Evolutionary conservation across 2,797 vertebrate species (phyloP).

Genomic region (Xenentodon cancila): DNA sequence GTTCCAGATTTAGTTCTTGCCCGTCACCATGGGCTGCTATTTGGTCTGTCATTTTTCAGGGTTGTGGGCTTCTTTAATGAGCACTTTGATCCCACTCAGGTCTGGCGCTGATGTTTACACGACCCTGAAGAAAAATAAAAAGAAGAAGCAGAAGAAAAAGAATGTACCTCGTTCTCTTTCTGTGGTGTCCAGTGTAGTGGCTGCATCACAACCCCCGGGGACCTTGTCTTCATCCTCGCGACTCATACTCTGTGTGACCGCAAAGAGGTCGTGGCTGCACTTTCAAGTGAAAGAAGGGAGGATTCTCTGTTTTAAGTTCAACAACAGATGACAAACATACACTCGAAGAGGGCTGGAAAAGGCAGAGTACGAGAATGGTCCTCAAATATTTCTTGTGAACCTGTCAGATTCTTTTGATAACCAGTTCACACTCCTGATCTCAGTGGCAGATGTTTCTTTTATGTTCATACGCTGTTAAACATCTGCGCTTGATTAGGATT

Average conservation of each 20-base stretch:
- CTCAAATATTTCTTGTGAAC: constrained; percentile 37
- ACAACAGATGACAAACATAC: constrained; percentile 39
- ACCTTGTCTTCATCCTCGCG: constrained; percentile 38
- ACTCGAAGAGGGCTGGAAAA: constrained; percentile 7
- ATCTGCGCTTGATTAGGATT: constrained; percentile 60
- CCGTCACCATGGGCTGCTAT: constrained; percentile 75
- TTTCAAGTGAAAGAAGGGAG: constrained; percentile 21
- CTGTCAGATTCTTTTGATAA: constrained; percentile 43
- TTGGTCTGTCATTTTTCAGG: constrained; percentile 80
- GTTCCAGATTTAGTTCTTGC: constrained; percentile 82
- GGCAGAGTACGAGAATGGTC: constrained; percentile 12
- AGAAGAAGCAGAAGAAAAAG: constrained; percentile 17
- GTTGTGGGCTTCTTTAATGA: constrained; percentile 83
- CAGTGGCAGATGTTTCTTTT: constrained; percentile 43
- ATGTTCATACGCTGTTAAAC: constrained; percentile 39
- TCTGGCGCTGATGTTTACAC: constrained; percentile 79
- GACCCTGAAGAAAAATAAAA: constrained; percentile 64
- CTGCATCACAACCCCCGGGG: constrained; percentile 47
- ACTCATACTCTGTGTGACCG: constrained; percentile 27
- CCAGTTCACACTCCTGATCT: constrained; percentile 37
- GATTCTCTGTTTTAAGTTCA: constrained; percentile 32
- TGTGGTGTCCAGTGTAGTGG: constrained; percentile 48
- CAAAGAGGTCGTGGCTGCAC: constrained; percentile 28
- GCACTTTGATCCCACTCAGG: constrained; percentile 84
- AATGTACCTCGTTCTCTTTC: constrained; percentile 48